A percentile compares a stretch with the other conserved stretches of the same genome.
These are phyloP conservation scores for Calephelis virginiensis DNA, from an alignment of 1,140 invertebrate species.

Conservation along the genomic window DNA sequence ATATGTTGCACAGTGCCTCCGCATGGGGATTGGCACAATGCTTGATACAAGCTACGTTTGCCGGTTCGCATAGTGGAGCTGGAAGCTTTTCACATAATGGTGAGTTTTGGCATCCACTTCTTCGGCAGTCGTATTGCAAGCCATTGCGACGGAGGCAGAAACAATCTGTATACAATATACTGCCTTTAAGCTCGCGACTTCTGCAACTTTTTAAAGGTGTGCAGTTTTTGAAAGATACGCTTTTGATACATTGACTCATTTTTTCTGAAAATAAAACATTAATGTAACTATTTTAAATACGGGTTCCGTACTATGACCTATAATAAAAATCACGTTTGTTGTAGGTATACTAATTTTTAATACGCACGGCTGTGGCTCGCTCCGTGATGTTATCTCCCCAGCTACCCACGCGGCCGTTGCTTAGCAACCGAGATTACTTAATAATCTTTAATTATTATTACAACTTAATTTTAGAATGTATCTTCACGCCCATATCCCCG, in stretches of 20 bases:
- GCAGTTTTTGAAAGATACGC: constrained; percentile 21
- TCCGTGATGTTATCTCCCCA: no score
- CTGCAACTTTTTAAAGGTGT: constrained; percentile 52
- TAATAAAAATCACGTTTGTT: no score
- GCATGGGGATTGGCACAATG: constrained; percentile 57
- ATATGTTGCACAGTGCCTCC: constrained; percentile 47
- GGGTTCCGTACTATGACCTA: no score
- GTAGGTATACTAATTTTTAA: no score
- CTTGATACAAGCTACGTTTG: constrained; percentile 56
- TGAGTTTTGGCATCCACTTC: constrained; percentile 82
- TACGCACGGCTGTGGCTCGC: no score
- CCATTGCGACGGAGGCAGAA: constrained; percentile 86
- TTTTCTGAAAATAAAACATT: background rate
- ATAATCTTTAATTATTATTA: no score
- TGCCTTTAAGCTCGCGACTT: constrained; percentile 82
- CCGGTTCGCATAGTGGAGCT: constrained; percentile 82
- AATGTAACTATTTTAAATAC: no score
- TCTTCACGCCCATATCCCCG: no score
- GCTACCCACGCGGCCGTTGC: no score
- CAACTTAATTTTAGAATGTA: no score
- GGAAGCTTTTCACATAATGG: constrained; percentile 82
- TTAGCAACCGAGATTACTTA: no score
- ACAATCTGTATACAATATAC: constrained; percentile 83
- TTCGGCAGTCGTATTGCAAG: constrained; percentile 85
- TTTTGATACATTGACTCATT: constrained; percentile 7